Base-by-base conservation (phyloP, 2,888 invertebrate species). In the Acleris sparsana region DNA sequence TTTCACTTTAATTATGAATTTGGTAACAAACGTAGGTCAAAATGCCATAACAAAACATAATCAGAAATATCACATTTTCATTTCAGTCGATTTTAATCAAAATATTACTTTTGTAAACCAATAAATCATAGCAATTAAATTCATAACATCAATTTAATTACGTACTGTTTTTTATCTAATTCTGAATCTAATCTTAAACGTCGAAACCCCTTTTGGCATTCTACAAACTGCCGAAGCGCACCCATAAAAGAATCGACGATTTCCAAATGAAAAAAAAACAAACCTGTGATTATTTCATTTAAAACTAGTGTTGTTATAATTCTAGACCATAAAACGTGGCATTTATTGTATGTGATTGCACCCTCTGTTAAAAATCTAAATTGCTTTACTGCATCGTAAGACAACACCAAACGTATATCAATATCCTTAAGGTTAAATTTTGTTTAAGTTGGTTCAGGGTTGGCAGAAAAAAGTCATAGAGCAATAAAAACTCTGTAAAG, bases 261-360 rank as follows among this genome's bases (percentile, higher is more conserved):
- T 49, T 49, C 9, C 17, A 9, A 49, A 20, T 52, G 6, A n/a
- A 39, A 20, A n/a, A 20, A 56, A 20, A 16, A 51, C 58, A 46
- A 59, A 51, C 59, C 49, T 33, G 59, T 22, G 29, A 62, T 62
- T 33, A 62, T 53, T 53, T 53, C 53, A 62, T 53, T 62, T 53
- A 62, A 62, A 62, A 29, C 18, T 62, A 53, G 61, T 53, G 61
- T 62, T 53, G 29, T 53, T 46, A 53, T 62, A 62, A 62, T 62
- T 62, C 61, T 62, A 53, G 53, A 53, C 61, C 33, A 46, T 62
- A 62, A 62, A 62, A 44, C 2, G 29, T 22, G 16, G n/a, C 33
- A 33, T 62, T 62, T 62, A 53, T 62, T 53, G 29, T 22, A 29
- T 33, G 29, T 16, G 53, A 20, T 33, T 62, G 46, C 53, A 53